Percentiles rank a stretch among this genome's conserved stretches.
phyloP scores from a whole-genome alignment of 2,888 invertebrate genomes.

The Pseudolycoriella hygida region DNA sequence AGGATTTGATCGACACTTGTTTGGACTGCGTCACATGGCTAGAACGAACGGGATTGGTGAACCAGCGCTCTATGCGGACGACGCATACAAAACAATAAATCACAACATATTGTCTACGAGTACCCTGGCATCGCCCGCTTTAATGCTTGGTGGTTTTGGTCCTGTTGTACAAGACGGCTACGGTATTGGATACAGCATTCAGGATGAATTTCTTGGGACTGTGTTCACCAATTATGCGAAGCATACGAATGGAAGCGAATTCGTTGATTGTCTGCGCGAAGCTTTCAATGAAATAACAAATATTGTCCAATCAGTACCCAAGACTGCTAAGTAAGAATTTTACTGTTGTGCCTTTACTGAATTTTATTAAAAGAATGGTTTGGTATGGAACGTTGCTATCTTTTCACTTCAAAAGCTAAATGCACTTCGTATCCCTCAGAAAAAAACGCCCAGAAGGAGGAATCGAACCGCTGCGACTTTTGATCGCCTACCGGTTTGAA shows the following conservation, averaged over 20 bases:
- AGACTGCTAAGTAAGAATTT: too few relatives aligned
- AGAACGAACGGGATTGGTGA: conserved; percentile 32
- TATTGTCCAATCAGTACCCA: conserved; percentile 13
- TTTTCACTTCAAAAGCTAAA: too few relatives aligned
- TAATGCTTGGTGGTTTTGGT: conserved; percentile 83
- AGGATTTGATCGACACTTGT: conserved; percentile 93
- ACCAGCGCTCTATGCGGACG: conserved; percentile 43
- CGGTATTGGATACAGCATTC: conserved; percentile 84
- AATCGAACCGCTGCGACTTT: too few relatives aligned
- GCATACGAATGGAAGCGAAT: conserved; percentile 50
- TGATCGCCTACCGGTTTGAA: too few relatives aligned
- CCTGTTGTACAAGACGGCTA: conserved; percentile 81
- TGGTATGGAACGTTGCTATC: too few relatives aligned
- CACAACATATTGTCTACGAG: conserved; percentile 88
- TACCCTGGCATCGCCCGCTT: conserved; percentile 72
- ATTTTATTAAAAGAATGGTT: too few relatives aligned
- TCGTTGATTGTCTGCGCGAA: conserved; percentile 46
- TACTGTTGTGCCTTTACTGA: too few relatives aligned
- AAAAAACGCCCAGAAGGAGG: too few relatives aligned
- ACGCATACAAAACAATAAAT: conserved; percentile 62
- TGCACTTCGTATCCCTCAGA: too few relatives aligned
- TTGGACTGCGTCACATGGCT: conserved; percentile 62
- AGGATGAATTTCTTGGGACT: conserved; percentile 63
- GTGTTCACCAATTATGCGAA: conserved; percentile 65
- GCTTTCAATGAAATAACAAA: conserved; percentile 50